Base-by-base conservation (phyloP, 2,888 invertebrate genomes). In the Trachelus tabidus region DNA sequence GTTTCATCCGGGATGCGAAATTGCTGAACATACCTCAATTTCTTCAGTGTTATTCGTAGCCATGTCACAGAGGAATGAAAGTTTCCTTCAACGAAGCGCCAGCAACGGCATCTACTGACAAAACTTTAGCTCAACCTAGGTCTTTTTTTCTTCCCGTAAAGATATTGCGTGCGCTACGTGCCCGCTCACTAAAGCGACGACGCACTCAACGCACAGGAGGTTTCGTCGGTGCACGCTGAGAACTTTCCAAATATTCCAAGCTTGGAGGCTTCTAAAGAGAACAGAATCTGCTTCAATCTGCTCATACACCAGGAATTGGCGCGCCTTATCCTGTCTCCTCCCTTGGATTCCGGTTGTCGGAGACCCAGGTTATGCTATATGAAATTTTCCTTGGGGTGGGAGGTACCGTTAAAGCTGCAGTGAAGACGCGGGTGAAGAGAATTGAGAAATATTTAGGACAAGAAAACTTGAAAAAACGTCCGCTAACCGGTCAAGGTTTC, bases 1-100 rank as follows among this genome's bases (percentile, higher is more conserved):
- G 23, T 56, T 56, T 56, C 9, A 23, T 23, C 2, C 56, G 1
- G 23, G 9, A 56, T 56, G 56, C 23, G 9, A 56, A 71, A 71
- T 77, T 68, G 56, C 12, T 56, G 35, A 78, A 77, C 79, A 69
- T 92, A 94, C 94, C 93, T 94, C 93, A 87, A 94, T 93, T 92
- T 94, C 93, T 90, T 94, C 93, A 82, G 92, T 92, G 92, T 92
- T 94, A 92, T 93, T 94, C 90, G 93, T 93, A 93, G 94, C 94
- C 94, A 94, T 94, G 91, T 93, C 92, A 93, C 92, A 92, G 81
- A 75, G 77, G 78, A 85, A 84, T 73, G 73, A 77, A 77, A 34
- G 12, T 71, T 31, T 71, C 71, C 31, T 71, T 71, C 71, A 71
- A 34, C 71, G 34, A 71, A 71, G 31, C 71, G 71, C 31, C 31